Base-by-base conservation (phyloP, 2,113 vertebrate species). In the Prionailurus bengalensis region DNA sequence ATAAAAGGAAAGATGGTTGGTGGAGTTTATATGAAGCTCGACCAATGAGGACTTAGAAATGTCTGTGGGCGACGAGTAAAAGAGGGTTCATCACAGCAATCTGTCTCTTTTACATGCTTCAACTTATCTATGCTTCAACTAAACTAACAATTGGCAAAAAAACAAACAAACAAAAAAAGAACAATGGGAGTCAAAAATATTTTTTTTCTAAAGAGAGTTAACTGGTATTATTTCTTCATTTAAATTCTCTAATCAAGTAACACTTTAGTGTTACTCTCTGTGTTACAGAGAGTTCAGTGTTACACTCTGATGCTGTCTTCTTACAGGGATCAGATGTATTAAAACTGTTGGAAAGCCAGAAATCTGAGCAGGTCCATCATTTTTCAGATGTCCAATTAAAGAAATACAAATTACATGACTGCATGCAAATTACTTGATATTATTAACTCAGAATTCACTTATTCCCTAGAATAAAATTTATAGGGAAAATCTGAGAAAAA, bases 401-500 rank as follows among this genome's bases (percentile, higher is more conserved):
- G 36, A 91, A 89, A 48, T 61, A 31, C 17, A 80, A 79, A 45
- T 65, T 27, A 29, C 1, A 4, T n/a, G 66, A 84, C 36, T 61
- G 13, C 13, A 11, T 53, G 58, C 55, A 68, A 76, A 66, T 39
- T 23, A n/a, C 27, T 17, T 73, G 39, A 36, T 16, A 36, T 66
- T 55, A 31, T 12, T 39, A 68, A 55, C 45, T 73, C 31, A 58
- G 74, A 29, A 68, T 45, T 68, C 63, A 76, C 15, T 31, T 48
- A 78, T 48, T 48, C 42, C 74, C 42, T 33, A 55, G 17, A 65
- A 81, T 73, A 79, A 87, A 73, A 88, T 48, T 65, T 73, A 85
- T 48, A 76, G 27, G 51, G 25, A 29, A 88, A 74, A 55, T 66
- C 36, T 86, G 29, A 92, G 42, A 98, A 94, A 51, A 58, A 70